phyloP scores from a whole-genome alignment of 2,888 invertebrate species.

The Acleris emargana region DNA sequence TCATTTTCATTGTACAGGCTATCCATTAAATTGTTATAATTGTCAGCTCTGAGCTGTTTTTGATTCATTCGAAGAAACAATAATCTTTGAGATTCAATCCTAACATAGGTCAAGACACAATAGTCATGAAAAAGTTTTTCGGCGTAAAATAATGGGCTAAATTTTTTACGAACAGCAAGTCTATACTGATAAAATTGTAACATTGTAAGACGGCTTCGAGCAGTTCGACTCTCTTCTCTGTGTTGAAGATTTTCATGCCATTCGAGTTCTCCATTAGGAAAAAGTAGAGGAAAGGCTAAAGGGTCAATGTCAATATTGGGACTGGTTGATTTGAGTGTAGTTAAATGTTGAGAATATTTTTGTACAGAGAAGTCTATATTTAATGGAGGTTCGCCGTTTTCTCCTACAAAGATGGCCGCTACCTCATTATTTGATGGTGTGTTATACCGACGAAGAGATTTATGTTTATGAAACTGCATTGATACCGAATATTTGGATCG shows the following conservation, averaged over 20 bases:
- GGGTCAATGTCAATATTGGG: slow-evolving; percentile 15
- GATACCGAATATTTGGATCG: no score
- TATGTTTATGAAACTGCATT: no score
- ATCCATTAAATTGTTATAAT: slow-evolving; percentile 46
- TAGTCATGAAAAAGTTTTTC: slow-evolving; percentile 39
- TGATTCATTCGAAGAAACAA: slow-evolving; percentile 39
- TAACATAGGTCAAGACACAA: slow-evolving; percentile 40
- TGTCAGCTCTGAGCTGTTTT: slow-evolving; percentile 40
- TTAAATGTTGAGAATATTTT: slow-evolving; percentile 36
- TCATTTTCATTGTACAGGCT: slow-evolving; percentile 45
- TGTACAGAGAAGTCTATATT: slow-evolving; percentile 39
- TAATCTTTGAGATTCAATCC: slow-evolving; percentile 40
- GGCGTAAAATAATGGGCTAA: slow-evolving; percentile 27
- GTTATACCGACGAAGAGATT: no score
- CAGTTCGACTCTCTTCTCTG: neutral
- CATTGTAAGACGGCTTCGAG: neutral
- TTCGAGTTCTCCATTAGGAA: slow-evolving; percentile 36
- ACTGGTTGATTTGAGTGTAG: slow-evolving; percentile 26
- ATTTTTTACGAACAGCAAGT: slow-evolving; percentile 35
- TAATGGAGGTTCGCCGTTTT: slow-evolving; percentile 39
- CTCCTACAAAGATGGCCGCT: slow-evolving; percentile 39
- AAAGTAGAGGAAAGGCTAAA: slow-evolving; percentile 31
- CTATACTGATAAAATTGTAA: slow-evolving; percentile 35
- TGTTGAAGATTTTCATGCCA: slow-evolving; percentile 33
- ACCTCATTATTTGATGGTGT: slow-evolving; percentile 4